Evolutionary conservation across 1,140 invertebrate species (phyloP).

Genomic region (Stegodyphus mimosarum): DNA sequence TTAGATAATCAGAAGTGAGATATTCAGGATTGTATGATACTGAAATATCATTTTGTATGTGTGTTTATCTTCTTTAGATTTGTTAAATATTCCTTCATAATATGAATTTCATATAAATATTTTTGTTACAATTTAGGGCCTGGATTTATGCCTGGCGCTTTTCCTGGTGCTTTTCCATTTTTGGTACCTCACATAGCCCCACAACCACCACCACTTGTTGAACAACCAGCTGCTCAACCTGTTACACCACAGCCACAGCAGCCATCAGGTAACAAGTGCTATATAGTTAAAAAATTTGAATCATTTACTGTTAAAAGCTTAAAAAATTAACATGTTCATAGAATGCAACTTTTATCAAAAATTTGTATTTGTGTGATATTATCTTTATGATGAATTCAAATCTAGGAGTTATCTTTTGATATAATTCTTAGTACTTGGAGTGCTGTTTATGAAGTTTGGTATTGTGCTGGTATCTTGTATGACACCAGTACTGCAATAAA

Average conservation of each 20-base stretch:
- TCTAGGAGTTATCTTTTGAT: too few species aligned
- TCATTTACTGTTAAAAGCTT: too few species aligned
- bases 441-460: too few species aligned
- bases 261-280: background rate
- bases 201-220: constrained; percentile 41
- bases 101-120: background rate
- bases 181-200: constrained; percentile 56
- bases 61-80: background rate
- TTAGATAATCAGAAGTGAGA: too few species aligned
- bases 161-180: constrained; percentile 51
- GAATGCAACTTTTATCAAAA: too few species aligned
- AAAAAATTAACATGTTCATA: too few species aligned
- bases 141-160: constrained; percentile 38
- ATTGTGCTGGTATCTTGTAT: too few species aligned
- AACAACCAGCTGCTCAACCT: constrained; percentile 34
- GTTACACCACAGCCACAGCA: constrained; percentile 53
- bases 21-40: too few species aligned
- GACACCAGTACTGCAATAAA: too few species aligned
- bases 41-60: background rate
- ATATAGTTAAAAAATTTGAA: background rate
- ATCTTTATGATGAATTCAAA: too few species aligned
- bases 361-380: too few species aligned
- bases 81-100: background rate
- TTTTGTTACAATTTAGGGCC: background rate
- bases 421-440: too few species aligned